A percentile compares a stretch with the other conserved stretches of the same genome.
Conservation (phyloP, 2,113 vertebrate species). For the Opisthocomus hoazin region DNA sequence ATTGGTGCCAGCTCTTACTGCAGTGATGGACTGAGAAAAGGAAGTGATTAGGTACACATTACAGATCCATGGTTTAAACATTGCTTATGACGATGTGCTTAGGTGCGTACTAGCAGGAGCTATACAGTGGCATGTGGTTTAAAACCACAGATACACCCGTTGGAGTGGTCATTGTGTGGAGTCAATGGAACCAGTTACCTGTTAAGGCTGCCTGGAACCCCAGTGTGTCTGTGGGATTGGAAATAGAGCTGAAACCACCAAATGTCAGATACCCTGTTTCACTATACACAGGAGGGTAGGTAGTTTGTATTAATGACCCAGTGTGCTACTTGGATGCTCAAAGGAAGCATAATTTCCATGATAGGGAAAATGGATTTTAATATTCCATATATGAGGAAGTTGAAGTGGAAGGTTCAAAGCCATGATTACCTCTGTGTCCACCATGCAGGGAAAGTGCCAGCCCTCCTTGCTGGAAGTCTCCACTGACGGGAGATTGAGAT, state of each 20-base stretch:
- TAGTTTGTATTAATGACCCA: background rate
- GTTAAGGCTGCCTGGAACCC: background rate
- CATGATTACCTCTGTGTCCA: background rate
- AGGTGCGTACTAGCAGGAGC: background rate
- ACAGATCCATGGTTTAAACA: background rate
- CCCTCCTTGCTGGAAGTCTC: background rate
- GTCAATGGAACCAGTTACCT: background rate
- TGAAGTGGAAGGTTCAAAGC: background rate
- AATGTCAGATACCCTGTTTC: background rate
- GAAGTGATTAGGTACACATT: background rate
- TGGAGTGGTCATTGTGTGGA: background rate
- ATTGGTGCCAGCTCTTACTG: background rate
- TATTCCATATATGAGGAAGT: background rate
- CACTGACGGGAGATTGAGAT: background rate
- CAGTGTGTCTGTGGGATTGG: background rate
- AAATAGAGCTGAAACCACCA: background rate
- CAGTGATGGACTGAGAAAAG: background rate
- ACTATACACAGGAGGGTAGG: background rate
- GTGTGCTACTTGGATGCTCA: background rate
- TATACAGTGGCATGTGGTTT: background rate
- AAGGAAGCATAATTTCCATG: background rate
- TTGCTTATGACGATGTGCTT: background rate
- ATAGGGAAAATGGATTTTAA: background rate
- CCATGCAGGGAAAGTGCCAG: background rate
- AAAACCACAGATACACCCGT: background rate